phyloP scores from a whole-genome alignment of 2,113 vertebrate species.

The Centrocercus urophasianus region DNA sequence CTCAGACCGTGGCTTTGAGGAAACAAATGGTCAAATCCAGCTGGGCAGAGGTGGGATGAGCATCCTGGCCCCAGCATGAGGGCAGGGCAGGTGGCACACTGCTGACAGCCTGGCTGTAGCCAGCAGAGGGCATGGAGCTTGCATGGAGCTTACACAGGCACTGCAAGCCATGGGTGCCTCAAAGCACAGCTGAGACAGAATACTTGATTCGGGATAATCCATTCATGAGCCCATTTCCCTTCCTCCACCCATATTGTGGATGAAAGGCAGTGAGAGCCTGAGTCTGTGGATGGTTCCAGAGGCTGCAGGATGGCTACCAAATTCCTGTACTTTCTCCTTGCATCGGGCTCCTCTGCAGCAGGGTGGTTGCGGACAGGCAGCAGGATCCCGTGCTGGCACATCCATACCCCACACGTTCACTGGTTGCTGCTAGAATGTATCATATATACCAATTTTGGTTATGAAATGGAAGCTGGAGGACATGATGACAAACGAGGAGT shows the following conservation, averaged over 20 bases:
- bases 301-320: background rate
- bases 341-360: background rate
- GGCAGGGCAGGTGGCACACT: constrained; percentile 33
- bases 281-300: background rate
- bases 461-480: background rate
- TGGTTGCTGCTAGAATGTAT: background rate
- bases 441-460: background rate
- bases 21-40: background rate
- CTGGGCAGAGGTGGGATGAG: background rate
- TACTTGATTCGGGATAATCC: background rate
- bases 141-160: constrained; percentile 66
- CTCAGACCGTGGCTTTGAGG: background rate
- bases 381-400: fast-evolving
- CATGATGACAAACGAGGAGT: background rate
- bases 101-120: constrained; percentile 57
- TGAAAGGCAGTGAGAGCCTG: background rate
- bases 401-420: background rate
- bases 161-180: background rate
- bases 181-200: background rate
- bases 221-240: fast-evolving
- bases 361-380: background rate
- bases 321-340: background rate
- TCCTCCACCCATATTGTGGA: background rate
- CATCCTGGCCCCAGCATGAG: background rate
- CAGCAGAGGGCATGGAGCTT: constrained; percentile 77